Percentiles rank a stretch among this genome's conserved stretches.
These are phyloP conservation scores for Deroptyus accipitrinus DNA, from an alignment of 2,113 vertebrate species.

Conservation along the genomic window DNA sequence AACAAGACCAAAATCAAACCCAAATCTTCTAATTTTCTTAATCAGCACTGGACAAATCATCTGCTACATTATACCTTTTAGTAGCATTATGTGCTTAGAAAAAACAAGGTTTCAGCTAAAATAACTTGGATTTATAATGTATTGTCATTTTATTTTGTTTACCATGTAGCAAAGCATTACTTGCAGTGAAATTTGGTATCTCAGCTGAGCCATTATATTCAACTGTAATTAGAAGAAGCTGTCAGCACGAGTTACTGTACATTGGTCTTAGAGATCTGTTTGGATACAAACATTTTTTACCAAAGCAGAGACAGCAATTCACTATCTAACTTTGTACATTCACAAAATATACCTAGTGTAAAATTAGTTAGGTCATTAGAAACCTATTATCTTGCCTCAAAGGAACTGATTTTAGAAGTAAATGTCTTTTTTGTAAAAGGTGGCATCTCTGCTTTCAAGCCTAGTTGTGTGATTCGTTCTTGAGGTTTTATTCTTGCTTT, in stretches of 20 bases:
- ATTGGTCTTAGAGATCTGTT: constrained; percentile 9
- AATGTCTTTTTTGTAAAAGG: background rate
- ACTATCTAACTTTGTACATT: constrained; percentile 22
- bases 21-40: background rate
- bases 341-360: background rate
- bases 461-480: background rate
- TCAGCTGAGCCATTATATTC: constrained; percentile 32
- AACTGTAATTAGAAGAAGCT: constrained; percentile 47
- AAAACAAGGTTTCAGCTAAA: background rate
- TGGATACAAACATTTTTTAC: constrained; percentile 34
- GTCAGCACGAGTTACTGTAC: background rate
- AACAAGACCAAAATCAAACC: background rate
- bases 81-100: background rate
- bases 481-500: background rate
- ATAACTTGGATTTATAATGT: background rate
- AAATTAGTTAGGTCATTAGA: constrained; percentile 65
- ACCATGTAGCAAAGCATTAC: background rate
- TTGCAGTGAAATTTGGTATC: constrained; percentile 18
- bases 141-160: constrained; percentile 15
- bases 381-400: constrained; percentile 30
- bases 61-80: background rate
- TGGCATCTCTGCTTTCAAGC: background rate
- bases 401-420: constrained; percentile 2
- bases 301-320: constrained; percentile 27
- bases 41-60: background rate